Conservation (phyloP, 2,797 vertebrate species). For the Gobionotothen gibberifrons region DNA sequence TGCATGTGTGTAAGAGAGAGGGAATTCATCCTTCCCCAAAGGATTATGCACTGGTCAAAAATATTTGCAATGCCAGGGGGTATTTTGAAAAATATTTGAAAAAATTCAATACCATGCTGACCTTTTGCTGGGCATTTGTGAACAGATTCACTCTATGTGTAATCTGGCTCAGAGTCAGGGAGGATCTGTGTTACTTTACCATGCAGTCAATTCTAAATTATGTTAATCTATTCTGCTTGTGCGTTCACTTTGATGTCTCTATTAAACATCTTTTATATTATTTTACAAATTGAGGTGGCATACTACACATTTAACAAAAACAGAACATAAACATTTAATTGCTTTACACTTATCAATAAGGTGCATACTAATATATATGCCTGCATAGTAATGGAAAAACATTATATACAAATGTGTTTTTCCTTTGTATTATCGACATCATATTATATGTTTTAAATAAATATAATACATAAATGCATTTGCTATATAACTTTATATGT, state of each 20-base stretch:
- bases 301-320: slow-evolving; percentile 20
- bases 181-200: slow-evolving; percentile 66
- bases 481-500: background rate
- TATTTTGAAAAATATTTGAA: slow-evolving; percentile 96
- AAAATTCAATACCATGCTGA: slow-evolving; percentile 96
- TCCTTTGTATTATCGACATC: too few species aligned
- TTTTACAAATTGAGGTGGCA: slow-evolving; percentile 21
- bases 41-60: slow-evolving; percentile 97
- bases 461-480: too few species aligned
- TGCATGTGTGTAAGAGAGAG: slow-evolving; percentile 45
- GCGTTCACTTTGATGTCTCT: slow-evolving; percentile 55
- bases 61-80: slow-evolving; percentile 99
- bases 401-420: background rate
- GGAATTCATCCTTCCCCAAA: slow-evolving; percentile 97
- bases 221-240: slow-evolving; percentile 70
- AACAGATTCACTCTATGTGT: slow-evolving; percentile 77
- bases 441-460: too few species aligned
- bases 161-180: slow-evolving; percentile 78
- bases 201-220: slow-evolving; percentile 68
- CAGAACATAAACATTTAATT: slow-evolving; percentile 10
- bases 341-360: background rate
- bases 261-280: slow-evolving; percentile 58
- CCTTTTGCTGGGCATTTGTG: slow-evolving; percentile 91
- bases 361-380: background rate
- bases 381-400: background rate